Conservation (phyloP, 1,140 invertebrate genomes). For the Drosophila arawakana region DNA sequence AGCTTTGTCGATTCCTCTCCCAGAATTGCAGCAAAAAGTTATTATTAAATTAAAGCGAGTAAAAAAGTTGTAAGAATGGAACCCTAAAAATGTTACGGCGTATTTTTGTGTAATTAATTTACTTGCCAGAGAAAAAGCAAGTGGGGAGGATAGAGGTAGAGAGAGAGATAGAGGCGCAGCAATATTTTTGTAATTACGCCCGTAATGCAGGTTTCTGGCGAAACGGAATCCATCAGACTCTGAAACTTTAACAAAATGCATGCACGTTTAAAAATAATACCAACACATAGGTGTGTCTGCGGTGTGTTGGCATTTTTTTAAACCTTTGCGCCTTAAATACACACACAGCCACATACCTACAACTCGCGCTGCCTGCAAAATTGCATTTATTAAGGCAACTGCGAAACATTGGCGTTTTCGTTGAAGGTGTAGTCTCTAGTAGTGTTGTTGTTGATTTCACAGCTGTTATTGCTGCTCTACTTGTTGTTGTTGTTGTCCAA, state of each 20-base stretch:
- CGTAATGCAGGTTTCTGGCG: constrained; percentile 16
- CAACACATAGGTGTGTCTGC: neutral
- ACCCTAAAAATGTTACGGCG: constrained; percentile 57
- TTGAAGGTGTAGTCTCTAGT: constrained; percentile 19
- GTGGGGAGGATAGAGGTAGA: neutral
- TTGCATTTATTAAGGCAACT: constrained; percentile 41
- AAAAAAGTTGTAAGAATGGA: constrained; percentile 19
- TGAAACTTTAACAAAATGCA: constrained; percentile 24
- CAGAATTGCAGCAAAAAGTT: constrained; percentile 36
- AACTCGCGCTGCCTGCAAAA: constrained; percentile 20
- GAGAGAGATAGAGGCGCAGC: neutral
- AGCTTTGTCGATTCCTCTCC: neutral
- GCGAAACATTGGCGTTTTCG: neutral
- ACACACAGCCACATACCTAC: neutral
- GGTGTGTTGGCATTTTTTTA: too few relatives aligned
- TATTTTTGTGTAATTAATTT: constrained; percentile 76
- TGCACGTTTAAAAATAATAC: constrained; percentile 10
- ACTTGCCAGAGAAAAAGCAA: neutral
- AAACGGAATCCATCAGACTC: neutral
- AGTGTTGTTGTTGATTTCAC: neutral
- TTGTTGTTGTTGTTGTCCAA: constrained; percentile 33
- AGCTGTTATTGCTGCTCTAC: neutral
- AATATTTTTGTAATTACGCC: constrained; percentile 52
- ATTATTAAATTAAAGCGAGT: constrained; percentile 50
- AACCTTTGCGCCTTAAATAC: too few relatives aligned